These are phyloP conservation scores for Nyctalus aviator DNA, from an alignment of 2,797 vertebrate species.

Conservation along the genomic window DNA sequence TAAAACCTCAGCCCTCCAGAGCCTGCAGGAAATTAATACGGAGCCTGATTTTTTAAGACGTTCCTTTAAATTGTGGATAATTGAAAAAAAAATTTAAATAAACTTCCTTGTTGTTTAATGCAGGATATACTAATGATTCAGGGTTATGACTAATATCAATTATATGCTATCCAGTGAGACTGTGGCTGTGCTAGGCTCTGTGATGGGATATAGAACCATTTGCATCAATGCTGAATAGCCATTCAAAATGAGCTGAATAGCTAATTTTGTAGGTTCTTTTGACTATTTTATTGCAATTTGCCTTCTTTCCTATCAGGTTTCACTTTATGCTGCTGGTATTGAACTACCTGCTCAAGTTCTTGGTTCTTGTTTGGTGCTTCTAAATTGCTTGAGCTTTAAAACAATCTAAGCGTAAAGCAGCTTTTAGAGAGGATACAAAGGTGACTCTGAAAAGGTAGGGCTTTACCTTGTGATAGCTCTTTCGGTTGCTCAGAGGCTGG, in stretches of 20 bases:
- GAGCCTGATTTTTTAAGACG: constrained; percentile 13
- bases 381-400: constrained; percentile 43
- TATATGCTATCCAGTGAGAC: neutral
- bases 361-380: constrained; percentile 30
- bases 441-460: neutral
- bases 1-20: neutral
- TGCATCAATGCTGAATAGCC: neutral
- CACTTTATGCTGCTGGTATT: neutral
- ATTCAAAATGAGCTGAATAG: too few relatives aligned
- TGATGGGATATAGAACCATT: neutral
- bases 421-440: neutral
- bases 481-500: neutral
- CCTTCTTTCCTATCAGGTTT: constrained; percentile 15
- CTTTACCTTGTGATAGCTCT: neutral
- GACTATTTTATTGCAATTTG: neutral
- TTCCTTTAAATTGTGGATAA: constrained; percentile 20
- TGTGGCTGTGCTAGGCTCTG: neutral
- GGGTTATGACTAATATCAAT: neutral
- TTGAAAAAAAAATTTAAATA: constrained; percentile 30
- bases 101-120: neutral
- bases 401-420: neutral
- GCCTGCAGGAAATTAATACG: constrained; percentile 39
- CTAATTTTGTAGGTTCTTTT: neutral
- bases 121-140: neutral
- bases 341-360: neutral